These are phyloP conservation scores for Aphaenogaster rudis DNA, from an alignment of 1,140 invertebrate genomes.

Conservation along the genomic window DNA sequence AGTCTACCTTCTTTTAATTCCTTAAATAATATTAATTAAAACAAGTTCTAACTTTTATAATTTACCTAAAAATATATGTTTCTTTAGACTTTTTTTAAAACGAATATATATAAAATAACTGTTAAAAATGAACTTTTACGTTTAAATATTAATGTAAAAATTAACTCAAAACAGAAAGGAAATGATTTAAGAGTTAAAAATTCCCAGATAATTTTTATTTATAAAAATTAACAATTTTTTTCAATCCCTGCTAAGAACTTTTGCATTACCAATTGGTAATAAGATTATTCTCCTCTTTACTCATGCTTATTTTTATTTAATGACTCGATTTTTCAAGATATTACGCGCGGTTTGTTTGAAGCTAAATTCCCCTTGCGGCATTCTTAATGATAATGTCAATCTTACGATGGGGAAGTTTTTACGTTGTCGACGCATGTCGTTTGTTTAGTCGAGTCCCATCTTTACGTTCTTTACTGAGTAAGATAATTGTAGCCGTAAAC, in stretches of 20 bases:
- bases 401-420: not conserved
- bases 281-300: not conserved
- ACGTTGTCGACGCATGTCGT: not conserved
- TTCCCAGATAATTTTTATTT: too few species aligned
- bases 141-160: too few species aligned
- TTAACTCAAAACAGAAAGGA: too few species aligned
- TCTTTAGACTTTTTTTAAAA: too few species aligned
- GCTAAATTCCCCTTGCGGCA: not conserved
- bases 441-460: conserved; percentile 34
- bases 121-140: too few species aligned
- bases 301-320: conserved; percentile 12
- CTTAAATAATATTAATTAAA: too few species aligned
- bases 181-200: too few species aligned
- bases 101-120: too few species aligned
- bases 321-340: not conserved
- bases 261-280: not conserved
- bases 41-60: too few species aligned
- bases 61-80: too few species aligned
- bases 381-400: conserved; percentile 10
- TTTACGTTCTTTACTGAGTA: conserved; percentile 20
- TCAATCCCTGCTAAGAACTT: not conserved
- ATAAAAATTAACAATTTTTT: too few species aligned
- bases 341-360: not conserved
- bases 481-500: conserved; percentile 42
- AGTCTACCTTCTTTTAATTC: too few species aligned